These are phyloP conservation scores for Noctua fimbriata DNA, from an alignment of 2,888 invertebrate genomes.

Conservation along the genomic window DNA sequence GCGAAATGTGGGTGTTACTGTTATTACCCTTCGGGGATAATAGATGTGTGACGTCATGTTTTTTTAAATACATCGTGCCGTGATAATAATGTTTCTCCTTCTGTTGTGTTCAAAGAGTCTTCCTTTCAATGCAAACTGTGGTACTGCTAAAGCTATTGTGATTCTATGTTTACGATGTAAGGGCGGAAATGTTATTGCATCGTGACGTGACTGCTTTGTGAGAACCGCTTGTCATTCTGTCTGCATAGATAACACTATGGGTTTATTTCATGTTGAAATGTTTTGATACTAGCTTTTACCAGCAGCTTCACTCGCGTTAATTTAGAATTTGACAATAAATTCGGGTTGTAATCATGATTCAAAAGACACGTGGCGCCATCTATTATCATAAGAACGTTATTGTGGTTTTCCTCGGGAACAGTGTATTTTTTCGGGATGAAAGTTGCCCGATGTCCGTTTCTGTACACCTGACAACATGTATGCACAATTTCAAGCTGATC, in stretches of 20 bases:
- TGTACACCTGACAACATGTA: too few species aligned
- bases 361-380: too few species aligned
- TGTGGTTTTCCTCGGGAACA: too few species aligned
- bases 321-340: too few species aligned
- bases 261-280: background rate
- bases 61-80: background rate
- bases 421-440: too few species aligned
- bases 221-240: background rate
- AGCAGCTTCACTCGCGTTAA: too few species aligned
- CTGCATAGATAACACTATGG: background rate
- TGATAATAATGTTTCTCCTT: background rate
- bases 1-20: background rate
- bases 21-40: background rate
- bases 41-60: too few species aligned
- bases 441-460: too few species aligned
- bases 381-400: too few species aligned
- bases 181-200: constrained; percentile 1
- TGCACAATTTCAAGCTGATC: too few species aligned
- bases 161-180: background rate
- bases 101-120: background rate
- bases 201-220: constrained; percentile 4
- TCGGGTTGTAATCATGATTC: too few species aligned
- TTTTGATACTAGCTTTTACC: background rate
- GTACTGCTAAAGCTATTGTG: background rate
- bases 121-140: background rate